Conservation (phyloP, 2,113 vertebrate species). For the Heliornis fulica region DNA sequence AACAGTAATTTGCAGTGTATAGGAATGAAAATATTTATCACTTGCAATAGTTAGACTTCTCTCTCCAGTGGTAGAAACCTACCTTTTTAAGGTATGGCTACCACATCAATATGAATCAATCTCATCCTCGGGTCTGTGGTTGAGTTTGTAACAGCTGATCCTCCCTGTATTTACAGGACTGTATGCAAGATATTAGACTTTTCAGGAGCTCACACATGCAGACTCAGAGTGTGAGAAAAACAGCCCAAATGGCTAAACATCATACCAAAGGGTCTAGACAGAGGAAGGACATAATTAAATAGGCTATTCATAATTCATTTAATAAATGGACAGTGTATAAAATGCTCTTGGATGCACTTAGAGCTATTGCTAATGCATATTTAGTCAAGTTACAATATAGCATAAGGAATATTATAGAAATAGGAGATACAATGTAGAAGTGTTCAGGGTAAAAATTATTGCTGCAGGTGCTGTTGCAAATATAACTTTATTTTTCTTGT, state of each 20-base stretch:
- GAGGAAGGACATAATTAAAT: background rate
- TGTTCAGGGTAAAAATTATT: constrained; percentile 42
- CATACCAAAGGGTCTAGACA: background rate
- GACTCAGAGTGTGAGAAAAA: background rate
- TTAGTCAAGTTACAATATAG: background rate
- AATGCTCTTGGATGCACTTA: background rate
- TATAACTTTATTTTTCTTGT: constrained; percentile 14
- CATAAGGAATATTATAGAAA: background rate
- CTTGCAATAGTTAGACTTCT: background rate
- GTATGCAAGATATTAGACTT: background rate
- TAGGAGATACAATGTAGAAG: background rate
- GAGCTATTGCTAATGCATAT: constrained; percentile 39
- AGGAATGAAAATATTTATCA: background rate
- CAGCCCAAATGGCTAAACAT: background rate
- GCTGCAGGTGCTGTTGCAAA: background rate
- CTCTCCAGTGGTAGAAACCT: background rate
- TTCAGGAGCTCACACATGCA: background rate
- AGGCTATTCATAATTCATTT: background rate
- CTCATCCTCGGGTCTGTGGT: background rate
- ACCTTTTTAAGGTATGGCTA: background rate
- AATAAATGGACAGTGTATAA: background rate
- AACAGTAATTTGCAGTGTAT: background rate
- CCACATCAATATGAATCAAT: background rate
- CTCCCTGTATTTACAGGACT: background rate
- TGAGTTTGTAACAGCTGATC: background rate